These are phyloP conservation scores for Sussaba pulchella DNA, from an alignment of 2,888 invertebrate genomes.

Conservation along the genomic window DNA sequence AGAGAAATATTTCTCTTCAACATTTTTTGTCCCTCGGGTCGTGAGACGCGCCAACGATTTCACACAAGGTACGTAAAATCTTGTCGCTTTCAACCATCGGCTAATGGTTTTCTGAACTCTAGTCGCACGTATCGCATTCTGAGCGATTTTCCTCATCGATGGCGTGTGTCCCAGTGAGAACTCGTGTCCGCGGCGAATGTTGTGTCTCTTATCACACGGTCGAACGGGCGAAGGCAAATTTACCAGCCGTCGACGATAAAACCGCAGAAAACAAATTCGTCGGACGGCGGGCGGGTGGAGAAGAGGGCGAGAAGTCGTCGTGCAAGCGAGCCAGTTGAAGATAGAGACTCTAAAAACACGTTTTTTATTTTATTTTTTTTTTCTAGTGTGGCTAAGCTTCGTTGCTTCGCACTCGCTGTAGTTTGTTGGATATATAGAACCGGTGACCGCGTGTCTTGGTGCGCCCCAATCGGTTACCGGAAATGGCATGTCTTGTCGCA, in stretches of 20 bases:
- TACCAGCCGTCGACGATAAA: conserved; percentile 10
- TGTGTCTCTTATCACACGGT: conserved; percentile 9
- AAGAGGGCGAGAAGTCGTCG: conserved; percentile 16
- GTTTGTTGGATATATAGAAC: conserved; percentile 8
- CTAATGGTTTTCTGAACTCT: conserved; percentile 18
- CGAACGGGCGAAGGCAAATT: conserved; percentile 18
- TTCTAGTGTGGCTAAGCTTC: conserved; percentile 36
- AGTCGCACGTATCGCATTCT: neutral
- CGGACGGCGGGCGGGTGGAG: too few relatives aligned
- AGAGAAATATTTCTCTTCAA: too few relatives aligned
- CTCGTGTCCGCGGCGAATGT: neutral
- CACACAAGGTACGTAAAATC: neutral
- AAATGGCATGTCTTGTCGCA: conserved; percentile 52
- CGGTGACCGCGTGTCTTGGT: conserved; percentile 38
- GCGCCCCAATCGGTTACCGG: conserved; percentile 62
- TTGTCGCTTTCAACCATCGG: neutral
- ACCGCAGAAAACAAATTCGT: conserved; percentile 36
- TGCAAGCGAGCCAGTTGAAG: neutral
- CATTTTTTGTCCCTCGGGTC: neutral
- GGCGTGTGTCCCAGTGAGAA: neutral
- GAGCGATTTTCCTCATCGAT: conserved; percentile 10
- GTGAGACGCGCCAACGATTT: conserved; percentile 2
- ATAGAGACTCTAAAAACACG: conserved; percentile 31
- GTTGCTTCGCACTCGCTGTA: conserved; percentile 24
- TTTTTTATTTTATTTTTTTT: too few relatives aligned